Evolutionary conservation across 2,888 invertebrate species (phyloP).

Genomic region (Troilus luridus): DNA sequence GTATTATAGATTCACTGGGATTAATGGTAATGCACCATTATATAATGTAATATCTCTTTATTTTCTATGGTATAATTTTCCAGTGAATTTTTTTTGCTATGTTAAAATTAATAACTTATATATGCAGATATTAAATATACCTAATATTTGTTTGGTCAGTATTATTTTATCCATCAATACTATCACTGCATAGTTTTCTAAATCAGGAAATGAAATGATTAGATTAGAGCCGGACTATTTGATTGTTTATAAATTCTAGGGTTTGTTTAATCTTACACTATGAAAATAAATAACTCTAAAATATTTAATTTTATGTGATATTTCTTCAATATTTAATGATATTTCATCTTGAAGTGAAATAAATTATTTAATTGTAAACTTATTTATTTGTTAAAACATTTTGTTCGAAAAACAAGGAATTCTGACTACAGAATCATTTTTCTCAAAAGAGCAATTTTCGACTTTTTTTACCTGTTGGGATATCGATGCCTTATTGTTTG

Average conservation of each 20-base stretch:
- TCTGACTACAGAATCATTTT: neutral
- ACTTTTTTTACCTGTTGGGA: too few relatives aligned
- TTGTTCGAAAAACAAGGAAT: neutral
- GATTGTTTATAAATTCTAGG: neutral
- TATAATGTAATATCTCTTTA: neutral
- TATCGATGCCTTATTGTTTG: neutral
- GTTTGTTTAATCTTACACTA: neutral
- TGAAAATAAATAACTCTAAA: neutral
- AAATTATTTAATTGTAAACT: neutral
- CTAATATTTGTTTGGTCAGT: neutral
- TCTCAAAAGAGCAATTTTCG: neutral
- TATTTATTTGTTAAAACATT: neutral
- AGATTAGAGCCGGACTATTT: neutral
- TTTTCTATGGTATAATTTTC: neutral
- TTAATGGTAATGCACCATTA: neutral
- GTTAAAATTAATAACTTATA: neutral
- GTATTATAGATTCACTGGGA: neutral
- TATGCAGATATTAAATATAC: neutral
- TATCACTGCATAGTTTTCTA: neutral
- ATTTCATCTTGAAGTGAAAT: neutral
- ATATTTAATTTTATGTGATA: neutral
- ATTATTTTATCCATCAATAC: neutral
- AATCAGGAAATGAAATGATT: neutral
- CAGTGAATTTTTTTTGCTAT: neutral
- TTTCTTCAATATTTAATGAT: neutral